These are phyloP conservation scores for Synergus gifuensis DNA, from an alignment of 2,888 invertebrate genomes.

Conservation along the genomic window DNA sequence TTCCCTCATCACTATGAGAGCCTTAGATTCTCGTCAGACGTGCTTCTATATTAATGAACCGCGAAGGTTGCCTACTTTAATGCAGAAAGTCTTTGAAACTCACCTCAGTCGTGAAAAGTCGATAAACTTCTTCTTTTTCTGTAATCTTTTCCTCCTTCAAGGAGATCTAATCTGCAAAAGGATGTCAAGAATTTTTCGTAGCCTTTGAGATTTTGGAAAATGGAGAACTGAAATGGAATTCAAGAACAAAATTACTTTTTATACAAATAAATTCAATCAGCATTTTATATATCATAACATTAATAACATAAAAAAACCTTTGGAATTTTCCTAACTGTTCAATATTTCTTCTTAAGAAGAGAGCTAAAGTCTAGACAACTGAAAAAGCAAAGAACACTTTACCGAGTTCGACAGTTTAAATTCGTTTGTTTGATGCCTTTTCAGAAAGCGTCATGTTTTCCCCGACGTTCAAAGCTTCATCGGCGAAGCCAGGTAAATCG, in stretches of 20 bases:
- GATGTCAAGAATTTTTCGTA: background rate
- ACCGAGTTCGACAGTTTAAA: slow-evolving; percentile 30
- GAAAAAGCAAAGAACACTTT: background rate
- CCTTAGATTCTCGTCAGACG: slow-evolving; percentile 63
- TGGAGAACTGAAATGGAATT: background rate
- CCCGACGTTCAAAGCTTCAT: slow-evolving; percentile 91
- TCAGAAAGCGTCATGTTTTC: slow-evolving; percentile 86
- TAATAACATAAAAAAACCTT: background rate
- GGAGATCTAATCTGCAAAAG: slow-evolving; percentile 40
- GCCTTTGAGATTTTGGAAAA: background rate
- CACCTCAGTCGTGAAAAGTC: slow-evolving; percentile 48
- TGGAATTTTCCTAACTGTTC: background rate
- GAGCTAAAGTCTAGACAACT: background rate
- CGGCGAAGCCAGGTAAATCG: slow-evolving; percentile 84
- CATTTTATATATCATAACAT: no score
- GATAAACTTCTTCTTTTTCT: slow-evolving; percentile 41
- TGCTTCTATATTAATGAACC: slow-evolving; percentile 72
- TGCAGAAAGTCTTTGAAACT: slow-evolving; percentile 58
- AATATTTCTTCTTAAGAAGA: background rate
- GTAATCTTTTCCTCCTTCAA: slow-evolving; percentile 36
- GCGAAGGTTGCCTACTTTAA: slow-evolving; percentile 53
- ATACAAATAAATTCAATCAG: no score
- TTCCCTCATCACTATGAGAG: slow-evolving; percentile 45
- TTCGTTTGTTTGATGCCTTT: slow-evolving; percentile 58
- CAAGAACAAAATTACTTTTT: background rate